Percentiles rank a stretch among this genome's conserved stretches.
Conservation (phyloP, 1,140 invertebrate species). For the Polypedilum vanderplanki region DNA sequence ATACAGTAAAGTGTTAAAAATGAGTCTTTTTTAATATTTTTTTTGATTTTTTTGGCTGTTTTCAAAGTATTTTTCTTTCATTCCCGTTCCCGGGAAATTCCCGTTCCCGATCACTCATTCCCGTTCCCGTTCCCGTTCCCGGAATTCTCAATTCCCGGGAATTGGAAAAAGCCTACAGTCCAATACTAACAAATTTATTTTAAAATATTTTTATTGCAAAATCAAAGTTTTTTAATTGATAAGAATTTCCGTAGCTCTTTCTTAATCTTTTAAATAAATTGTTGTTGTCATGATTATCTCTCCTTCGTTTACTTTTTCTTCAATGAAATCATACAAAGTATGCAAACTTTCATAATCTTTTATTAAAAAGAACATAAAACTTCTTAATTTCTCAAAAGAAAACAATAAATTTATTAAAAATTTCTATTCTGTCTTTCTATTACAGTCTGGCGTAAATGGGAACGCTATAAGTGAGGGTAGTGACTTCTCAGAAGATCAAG, state of each 20-base stretch:
- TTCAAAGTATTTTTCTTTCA: no score
- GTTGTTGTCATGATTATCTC: no score
- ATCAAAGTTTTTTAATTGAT: neutral
- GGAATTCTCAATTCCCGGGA: no score
- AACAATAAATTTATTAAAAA: neutral
- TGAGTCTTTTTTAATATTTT: no score
- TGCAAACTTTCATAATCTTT: neutral
- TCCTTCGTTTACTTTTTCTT: no score
- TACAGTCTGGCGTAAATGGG: slow-evolving; percentile 36
- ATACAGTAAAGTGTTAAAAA: no score
- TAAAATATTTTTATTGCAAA: neutral
- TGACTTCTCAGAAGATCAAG: slow-evolving; percentile 66
- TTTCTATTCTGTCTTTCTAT: neutral
- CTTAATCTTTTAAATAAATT: neutral
- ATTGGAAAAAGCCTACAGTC: no score
- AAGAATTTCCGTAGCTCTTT: neutral
- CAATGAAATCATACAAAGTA: no score
- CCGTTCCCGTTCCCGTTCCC: no score
- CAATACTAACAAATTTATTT: neutral
- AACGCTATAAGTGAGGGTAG: slow-evolving; percentile 45
- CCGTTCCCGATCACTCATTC: no score
- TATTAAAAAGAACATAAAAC: neutral
- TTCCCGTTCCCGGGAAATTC: no score
- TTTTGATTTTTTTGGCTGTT: no score
- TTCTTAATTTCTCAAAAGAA: neutral